Percentiles rank a stretch among this genome's conserved stretches.
Evolutionary conservation across 2,797 vertebrate species (phyloP).

Genomic region (Leptodactylus fallax): DNA sequence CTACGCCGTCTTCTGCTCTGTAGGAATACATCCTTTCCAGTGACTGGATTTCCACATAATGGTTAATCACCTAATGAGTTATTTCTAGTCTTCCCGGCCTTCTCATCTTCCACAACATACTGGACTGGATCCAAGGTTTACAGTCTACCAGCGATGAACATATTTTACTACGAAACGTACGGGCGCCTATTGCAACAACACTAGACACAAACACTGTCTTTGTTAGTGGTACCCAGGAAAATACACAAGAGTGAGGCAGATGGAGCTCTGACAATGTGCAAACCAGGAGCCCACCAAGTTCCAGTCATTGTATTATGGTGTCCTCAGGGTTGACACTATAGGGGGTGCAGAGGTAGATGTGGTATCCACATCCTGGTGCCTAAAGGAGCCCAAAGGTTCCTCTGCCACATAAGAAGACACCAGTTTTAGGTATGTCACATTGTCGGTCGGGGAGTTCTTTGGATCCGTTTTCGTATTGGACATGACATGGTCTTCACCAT

Average conservation of each 20-base stretch:
- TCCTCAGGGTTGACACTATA: too few species aligned
- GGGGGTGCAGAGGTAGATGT: too few species aligned
- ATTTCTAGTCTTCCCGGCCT: constrained; percentile 5
- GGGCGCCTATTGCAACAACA: background rate
- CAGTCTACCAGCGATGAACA: background rate
- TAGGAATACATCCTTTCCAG: background rate
- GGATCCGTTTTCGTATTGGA: too few species aligned
- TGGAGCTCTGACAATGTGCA: too few species aligned
- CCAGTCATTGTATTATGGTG: too few species aligned
- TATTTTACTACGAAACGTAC: background rate
- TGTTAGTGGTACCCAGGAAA: background rate
- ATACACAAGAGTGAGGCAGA: background rate
- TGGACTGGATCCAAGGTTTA: constrained; percentile 3
- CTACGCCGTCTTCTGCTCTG: background rate
- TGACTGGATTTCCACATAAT: background rate
- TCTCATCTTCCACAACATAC: background rate
- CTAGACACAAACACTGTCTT: background rate
- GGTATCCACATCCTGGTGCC: too few species aligned
- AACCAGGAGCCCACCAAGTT: background rate
- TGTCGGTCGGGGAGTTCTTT: too few species aligned
- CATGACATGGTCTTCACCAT: too few species aligned
- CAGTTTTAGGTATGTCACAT: too few species aligned
- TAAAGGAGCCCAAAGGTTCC: too few species aligned
- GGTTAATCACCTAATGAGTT: constrained; percentile 8
- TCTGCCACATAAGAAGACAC: too few species aligned